These are phyloP conservation scores for Microctonus hyperodae DNA, from an alignment of 2,888 invertebrate species.

Conservation along the genomic window DNA sequence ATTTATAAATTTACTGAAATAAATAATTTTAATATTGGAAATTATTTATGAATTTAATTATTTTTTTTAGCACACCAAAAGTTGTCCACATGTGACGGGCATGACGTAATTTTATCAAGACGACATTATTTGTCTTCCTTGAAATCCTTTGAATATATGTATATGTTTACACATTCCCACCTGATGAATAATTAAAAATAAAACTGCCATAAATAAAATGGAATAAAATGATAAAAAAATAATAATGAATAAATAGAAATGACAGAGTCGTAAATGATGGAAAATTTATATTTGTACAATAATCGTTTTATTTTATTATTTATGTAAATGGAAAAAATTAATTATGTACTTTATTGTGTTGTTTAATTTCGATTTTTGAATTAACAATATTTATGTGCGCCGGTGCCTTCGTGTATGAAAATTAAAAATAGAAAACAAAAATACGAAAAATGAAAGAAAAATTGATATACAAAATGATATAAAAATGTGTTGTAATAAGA, in stretches of 20 bases:
- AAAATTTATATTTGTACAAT: not conserved
- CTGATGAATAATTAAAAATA: not conserved
- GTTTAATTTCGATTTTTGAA: too few species aligned
- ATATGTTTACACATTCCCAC: not conserved
- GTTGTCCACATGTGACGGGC: slow-evolving; percentile 62
- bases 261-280: not conserved
- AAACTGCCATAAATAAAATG: not conserved
- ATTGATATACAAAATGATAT: not conserved
- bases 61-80: slow-evolving; percentile 57
- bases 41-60: too few species aligned
- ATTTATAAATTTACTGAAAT: slow-evolving; percentile 32
- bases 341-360: too few species aligned
- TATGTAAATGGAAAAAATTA: too few species aligned
- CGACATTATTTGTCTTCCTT: not conserved
- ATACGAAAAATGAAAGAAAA: not conserved
- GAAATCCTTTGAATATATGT: not conserved
- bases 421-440: not conserved
- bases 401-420: not conserved
- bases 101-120: not conserved
- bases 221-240: not conserved
- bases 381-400: too few species aligned
- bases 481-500: not conserved
- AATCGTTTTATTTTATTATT: too few species aligned
- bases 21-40: not conserved
- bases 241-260: not conserved